Evolutionary conservation across 2,113 vertebrate genomes (phyloP).

Genomic region (Clarias magur): DNA sequence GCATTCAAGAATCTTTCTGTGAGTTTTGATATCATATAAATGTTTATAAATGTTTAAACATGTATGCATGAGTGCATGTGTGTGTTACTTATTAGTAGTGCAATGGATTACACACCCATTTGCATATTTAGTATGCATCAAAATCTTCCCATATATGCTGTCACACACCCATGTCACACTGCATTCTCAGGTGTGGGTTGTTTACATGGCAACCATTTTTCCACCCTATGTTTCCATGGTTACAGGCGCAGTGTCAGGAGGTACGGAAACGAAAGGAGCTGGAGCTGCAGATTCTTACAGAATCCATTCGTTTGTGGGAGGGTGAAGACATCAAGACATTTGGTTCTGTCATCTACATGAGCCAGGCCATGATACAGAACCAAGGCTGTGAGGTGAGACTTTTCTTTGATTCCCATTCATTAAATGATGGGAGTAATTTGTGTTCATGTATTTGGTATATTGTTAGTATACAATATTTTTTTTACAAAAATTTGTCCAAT

Average conservation of each 20-base stretch:
- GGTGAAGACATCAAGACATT: slow-evolving; percentile 93
- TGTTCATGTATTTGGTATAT: not conserved
- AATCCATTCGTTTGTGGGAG: slow-evolving; percentile 94
- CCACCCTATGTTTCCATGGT: slow-evolving; percentile 32
- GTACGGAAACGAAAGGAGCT: slow-evolving; percentile 95
- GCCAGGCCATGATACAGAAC: slow-evolving; percentile 89
- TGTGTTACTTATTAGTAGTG: not conserved
- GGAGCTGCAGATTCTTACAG: slow-evolving; percentile 92
- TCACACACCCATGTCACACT: not conserved
- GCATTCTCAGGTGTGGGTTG: slow-evolving; percentile 23
- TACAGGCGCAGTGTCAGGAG: slow-evolving; percentile 93
- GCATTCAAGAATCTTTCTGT: slow-evolving; percentile 94
- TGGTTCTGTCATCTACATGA: slow-evolving; percentile 93
- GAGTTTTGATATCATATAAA: slow-evolving; percentile 61
- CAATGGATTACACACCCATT: not conserved
- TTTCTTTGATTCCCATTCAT: slow-evolving; percentile 57
- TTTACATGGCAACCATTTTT: slow-evolving; percentile 28
- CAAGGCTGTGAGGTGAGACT: slow-evolving; percentile 82
- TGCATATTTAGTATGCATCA: slow-evolving; percentile 6
- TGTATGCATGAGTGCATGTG: no score
- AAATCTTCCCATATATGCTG: not conserved
- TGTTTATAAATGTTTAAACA: not conserved
- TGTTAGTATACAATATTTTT: not conserved
- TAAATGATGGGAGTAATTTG: not conserved
- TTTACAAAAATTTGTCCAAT: not conserved